phyloP scores from a whole-genome alignment of 2,888 invertebrate genomes.

The Tipula vernalis region DNA sequence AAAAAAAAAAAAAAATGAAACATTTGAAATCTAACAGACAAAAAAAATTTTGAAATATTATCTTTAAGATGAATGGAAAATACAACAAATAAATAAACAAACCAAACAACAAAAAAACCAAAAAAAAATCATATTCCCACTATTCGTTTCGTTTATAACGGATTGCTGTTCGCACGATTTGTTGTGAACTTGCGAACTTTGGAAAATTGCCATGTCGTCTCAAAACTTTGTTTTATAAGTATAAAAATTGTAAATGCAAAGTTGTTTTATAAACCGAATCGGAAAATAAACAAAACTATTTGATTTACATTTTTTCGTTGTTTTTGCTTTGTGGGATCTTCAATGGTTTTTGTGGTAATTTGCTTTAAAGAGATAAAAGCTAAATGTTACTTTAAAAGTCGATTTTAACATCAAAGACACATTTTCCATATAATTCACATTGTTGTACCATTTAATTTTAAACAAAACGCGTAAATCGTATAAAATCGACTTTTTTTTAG shows the following conservation, averaged over 20 bases:
- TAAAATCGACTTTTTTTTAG: not conserved
- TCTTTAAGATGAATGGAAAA: not conserved
- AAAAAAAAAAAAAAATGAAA: no score
- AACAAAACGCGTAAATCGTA: not conserved
- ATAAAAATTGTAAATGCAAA: not conserved
- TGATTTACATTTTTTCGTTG: not conserved
- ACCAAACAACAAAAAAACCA: no score
- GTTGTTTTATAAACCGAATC: not conserved
- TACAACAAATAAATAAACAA: not conserved
- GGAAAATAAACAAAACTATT: not conserved
- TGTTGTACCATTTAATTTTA: not conserved
- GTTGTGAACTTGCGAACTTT: not conserved
- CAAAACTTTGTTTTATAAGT: not conserved
- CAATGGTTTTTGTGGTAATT: not conserved
- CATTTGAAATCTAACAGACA: not conserved
- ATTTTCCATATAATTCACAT: not conserved
- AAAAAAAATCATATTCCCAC: not conserved
- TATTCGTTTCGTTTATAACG: not conserved
- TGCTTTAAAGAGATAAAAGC: not conserved
- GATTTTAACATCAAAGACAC: not conserved
- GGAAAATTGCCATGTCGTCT: not conserved
- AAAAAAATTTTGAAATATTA: not conserved
- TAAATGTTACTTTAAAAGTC: not conserved
- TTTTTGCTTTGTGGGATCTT: not conserved
- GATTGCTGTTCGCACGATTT: not conserved